Evolutionary conservation across 2,888 invertebrate genomes (phyloP), one percentile per base, ranked within the genome.

Genomic region (Luffia ferchaultella): DNA sequence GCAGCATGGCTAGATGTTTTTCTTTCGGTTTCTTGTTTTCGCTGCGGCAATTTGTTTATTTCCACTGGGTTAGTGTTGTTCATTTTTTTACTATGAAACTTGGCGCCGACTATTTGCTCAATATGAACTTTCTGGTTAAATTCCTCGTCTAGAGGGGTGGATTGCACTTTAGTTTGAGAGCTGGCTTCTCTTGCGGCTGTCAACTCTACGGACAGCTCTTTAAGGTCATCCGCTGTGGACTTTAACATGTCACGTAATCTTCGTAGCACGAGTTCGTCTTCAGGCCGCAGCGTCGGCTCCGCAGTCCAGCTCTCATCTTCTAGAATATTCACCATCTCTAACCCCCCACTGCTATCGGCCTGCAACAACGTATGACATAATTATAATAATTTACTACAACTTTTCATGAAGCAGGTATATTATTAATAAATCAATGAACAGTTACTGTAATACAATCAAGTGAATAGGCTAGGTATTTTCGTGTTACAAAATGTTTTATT

Each of bases 91-190:
- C 79, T 77, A 58, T 77, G 70, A 58, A 85, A 78, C 67, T 82
- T 84, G n/a, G 83, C 85, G 56, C 76, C 76, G 3, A 84, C 85
- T 20, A 83, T 60, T 69, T 84, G 76, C 60, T 82, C 76, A 47
- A 84, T 77, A 58, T 80, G 78, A 53, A 79, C 67, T 64, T 76
- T 78, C 62, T 82, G 76, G 55, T 84, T 84, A 58, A 82, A 85
- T 51, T 82, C 73, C 51, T 83, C 76, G 51, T 85, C 84, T 51
- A 83, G 65, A 46, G 82, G 82, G 49, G 65, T 69, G 2, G 79
- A 77, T 55, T 63, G 59, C 17, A 70, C 59, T 62, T 72, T 74
- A 16, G 72, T 53, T 60, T 70, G 77, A 47, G 70, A 61, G 50
- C 69, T 68, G 42, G 77, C 73, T 55, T 74, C 67, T 57, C 71